A percentile compares a stretch with the other conserved stretches of the same genome.
Conservation (phyloP, 2,113 vertebrate species). For the Ochotona princeps region DNA sequence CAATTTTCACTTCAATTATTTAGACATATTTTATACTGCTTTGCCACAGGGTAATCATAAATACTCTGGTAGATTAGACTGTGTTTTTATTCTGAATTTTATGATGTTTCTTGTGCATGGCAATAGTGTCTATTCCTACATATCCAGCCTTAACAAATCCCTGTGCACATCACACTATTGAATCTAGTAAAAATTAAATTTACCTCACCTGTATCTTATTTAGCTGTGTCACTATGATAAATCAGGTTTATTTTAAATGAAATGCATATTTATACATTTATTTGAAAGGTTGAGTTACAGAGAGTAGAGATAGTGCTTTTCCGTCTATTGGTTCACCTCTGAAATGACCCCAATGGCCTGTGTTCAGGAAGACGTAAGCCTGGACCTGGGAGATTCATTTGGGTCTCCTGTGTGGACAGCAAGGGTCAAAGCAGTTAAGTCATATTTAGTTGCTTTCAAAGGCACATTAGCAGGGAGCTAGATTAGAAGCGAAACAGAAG, state of each 20-base stretch:
- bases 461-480: too few species aligned
- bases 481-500: too few species aligned
- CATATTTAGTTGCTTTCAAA: too few species aligned
- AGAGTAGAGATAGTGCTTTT: too few species aligned
- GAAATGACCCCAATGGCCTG: too few species aligned
- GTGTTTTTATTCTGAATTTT: neutral
- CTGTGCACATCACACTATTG: neutral
- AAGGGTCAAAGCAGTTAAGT: too few species aligned
- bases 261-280: too few species aligned
- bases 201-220: neutral
- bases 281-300: too few species aligned
- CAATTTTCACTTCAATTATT: neutral
- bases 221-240: neutral
- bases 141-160: neutral
- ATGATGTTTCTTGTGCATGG: too few species aligned
- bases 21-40: neutral
- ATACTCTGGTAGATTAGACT: neutral
- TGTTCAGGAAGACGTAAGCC: too few species aligned
- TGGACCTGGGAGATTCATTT: neutral
- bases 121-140: neutral
- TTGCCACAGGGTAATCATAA: neutral
- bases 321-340: too few species aligned
- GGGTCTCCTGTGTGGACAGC: too few species aligned
- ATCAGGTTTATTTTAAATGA: neutral
- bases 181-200: neutral